Base-by-base conservation (phyloP, 2,797 vertebrate species). In the Scleropages formosus region DNA sequence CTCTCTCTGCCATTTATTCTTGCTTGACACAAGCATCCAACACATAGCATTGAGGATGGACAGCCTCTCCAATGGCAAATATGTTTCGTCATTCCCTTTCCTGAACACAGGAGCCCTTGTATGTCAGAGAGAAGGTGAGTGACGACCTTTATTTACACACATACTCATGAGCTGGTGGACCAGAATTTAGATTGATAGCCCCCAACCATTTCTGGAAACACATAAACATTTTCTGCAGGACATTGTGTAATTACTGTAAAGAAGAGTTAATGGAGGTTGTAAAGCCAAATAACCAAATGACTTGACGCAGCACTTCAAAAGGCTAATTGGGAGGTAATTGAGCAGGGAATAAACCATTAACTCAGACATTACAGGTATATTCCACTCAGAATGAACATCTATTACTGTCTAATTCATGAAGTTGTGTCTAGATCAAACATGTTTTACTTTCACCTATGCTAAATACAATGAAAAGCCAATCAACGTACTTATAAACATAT, bases 301-400 rank as follows among this genome's bases (percentile, higher is more conserved):
- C 46, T 24, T 51, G 47, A 56, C 13, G 20, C 24, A 31, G 44
- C 47, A 69, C 20, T 51, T 51, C 49, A 69, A 12, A 70, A 11
- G 49, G 24, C 51, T 16, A 56, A n/a, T 31, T 27, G 68, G 68
- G 51, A 70, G 67, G 47, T 70, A 53, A 53, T 22, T 70, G 47
- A 16, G 49, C 44, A 70, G 10, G 4, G 1, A 53, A 70, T 12
- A 51, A 22, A 24, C 26, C 46, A 20, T 15, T 6, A 53, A 53
- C 47, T 24, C 47, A 69, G 4, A 49, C 7, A 8, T 51, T 22
- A 69, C 67, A 67, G 65, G 65, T 22, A 67, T 47, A 70, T 70
- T 70, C 67, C 15, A 4, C 67, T 24, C 7, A 53, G 49, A 69
- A 69, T 27, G 69, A 11, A 10, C 22, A 70, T 53, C 46, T 24